Evolutionary conservation across 2,797 vertebrate genomes (phyloP), one percentile per base, ranked within the genome.

Genomic region (Tenualosa thibaudeaui): DNA sequence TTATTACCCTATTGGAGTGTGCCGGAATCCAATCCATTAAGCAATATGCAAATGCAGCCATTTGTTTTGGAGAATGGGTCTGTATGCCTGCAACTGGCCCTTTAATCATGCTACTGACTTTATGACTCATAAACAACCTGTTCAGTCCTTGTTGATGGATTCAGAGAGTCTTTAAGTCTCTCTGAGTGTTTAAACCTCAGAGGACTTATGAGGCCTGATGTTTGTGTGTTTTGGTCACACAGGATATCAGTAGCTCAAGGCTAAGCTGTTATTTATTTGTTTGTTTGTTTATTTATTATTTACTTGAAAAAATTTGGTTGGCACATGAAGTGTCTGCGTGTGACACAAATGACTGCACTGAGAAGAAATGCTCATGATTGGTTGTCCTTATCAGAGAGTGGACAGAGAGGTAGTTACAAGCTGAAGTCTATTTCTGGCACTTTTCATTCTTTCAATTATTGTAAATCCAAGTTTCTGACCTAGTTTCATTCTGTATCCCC

Each of bases 11-110:
- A 86, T 90, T 92, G 92, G 81, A 89, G 86, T 81, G 82, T 81
- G 85, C 86, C 89, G 90, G 90, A 91, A 92, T 85, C 87, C 91
- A 92, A 94, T 89, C 93, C 93, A 94, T 95, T 94, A 94, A 88
- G 90, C 91, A 92, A 93, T 94, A 93, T 95, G 92, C 89, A 94
- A 93, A 94, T 94, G 82, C 50, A 0, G 37, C 40, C 91, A 90
- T 92, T 94, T 94, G 90, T 94, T 92, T 91, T 87, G 87, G 87
- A 82, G 82, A 88, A 91, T 91, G 89, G 90, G 46, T 15, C 84
- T 87, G 85, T 92, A 93, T 93, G 46, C 10, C 83, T 87, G 83
- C 92, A 93, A 93, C 93, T 93, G 89, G 90, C 87, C 83, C 81
- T 92, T 84, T 89, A 92, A 86, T 85, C 71, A 78, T 43, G 89